Conservation (phyloP, 2,797 vertebrate species). For the Astyanax mexicanus region DNA sequence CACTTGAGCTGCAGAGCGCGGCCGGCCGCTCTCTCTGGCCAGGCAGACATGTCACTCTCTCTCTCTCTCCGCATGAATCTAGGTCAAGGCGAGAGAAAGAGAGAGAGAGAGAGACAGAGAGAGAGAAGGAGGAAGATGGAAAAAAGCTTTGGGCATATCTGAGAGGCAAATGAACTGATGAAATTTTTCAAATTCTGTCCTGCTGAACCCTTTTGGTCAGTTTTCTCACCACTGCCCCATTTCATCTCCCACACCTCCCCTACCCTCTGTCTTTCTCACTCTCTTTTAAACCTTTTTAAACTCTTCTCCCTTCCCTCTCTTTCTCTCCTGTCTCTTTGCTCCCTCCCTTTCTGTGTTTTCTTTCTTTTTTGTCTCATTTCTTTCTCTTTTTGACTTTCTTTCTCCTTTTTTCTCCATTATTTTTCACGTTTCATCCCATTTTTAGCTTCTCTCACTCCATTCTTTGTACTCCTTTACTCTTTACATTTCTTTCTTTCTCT, state of each 20-base stretch:
- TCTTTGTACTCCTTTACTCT: background rate
- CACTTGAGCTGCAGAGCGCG: conserved; percentile 71
- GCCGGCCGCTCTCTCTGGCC: conserved; percentile 78
- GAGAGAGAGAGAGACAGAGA: conserved; percentile 45
- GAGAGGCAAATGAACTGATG: conserved; percentile 76
- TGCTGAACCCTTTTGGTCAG: conserved; percentile 68
- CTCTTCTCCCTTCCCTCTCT: background rate
- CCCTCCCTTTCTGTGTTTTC: background rate
- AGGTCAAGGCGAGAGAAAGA: conserved; percentile 80
- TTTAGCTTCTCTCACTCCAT: background rate
- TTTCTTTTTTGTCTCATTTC: background rate
- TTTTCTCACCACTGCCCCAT: conserved; percentile 64
- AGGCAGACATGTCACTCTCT: conserved; percentile 76
- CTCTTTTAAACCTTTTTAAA: conserved; percentile 2
- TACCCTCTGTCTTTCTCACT: conserved; percentile 48
- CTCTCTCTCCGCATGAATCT: conserved; percentile 81
- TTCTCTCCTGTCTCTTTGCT: too few relatives aligned
- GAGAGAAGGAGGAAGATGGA: conserved; percentile 38
- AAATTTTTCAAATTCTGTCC: conserved; percentile 75
- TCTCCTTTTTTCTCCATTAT: background rate
- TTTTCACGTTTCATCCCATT: background rate
- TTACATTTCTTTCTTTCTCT: background rate
- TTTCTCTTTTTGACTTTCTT: background rate
- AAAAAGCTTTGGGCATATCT: conserved; percentile 69
- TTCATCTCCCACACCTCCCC: conserved; percentile 55